phyloP scores from a whole-genome alignment of 2,797 vertebrate genomes.

The Peromyscus nudipes region DNA sequence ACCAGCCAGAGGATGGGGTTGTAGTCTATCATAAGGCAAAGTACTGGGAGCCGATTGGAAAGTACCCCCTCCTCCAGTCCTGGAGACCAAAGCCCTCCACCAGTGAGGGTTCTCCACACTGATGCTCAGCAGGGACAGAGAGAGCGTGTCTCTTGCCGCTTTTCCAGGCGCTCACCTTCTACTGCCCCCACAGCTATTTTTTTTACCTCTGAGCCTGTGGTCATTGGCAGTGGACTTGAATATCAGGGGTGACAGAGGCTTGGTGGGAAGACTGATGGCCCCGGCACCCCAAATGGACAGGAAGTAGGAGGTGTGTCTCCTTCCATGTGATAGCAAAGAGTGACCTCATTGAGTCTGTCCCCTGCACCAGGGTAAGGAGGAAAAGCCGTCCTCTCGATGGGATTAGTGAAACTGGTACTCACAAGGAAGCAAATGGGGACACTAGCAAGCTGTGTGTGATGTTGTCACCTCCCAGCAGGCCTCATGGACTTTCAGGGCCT shows the following conservation, averaged over 20 bases:
- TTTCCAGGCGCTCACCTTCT: neutral
- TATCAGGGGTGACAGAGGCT: neutral
- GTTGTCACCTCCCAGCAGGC: neutral
- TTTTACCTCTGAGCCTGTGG: neutral
- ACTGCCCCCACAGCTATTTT: neutral
- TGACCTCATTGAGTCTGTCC: neutral
- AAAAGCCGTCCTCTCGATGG: neutral
- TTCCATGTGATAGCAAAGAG: neutral
- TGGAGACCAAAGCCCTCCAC: neutral
- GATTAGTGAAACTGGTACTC: neutral
- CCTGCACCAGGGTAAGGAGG: neutral
- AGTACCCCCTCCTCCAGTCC: neutral
- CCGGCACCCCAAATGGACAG: too few relatives aligned
- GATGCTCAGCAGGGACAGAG: rapidly evolving
- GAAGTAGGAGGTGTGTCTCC: neutral
- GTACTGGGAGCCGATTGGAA: neutral
- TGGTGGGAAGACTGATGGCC: neutral
- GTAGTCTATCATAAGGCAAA: neutral
- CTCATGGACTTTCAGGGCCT: neutral
- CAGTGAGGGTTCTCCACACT: neutral
- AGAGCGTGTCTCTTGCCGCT: neutral
- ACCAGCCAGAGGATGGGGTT: neutral
- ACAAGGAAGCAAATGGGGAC: neutral
- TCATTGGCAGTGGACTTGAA: neutral
- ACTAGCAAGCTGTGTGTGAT: neutral